These are phyloP conservation scores for Halichoeres trimaculatus DNA, from an alignment of 2,113 vertebrate species.

Conservation along the genomic window DNA sequence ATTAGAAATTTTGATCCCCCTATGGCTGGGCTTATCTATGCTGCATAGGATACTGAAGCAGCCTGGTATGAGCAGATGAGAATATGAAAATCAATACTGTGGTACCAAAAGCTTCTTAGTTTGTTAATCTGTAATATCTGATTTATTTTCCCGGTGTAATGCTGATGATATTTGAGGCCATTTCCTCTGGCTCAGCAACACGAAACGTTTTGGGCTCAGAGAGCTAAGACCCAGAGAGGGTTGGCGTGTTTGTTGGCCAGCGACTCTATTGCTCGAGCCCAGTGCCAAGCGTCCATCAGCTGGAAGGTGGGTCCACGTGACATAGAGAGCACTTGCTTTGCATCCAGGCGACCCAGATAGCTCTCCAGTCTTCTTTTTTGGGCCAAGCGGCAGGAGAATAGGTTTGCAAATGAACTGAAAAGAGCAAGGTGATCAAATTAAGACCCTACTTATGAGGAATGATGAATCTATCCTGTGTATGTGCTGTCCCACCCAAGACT, in stretches of 20 bases:
- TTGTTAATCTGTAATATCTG: slow-evolving; percentile 55
- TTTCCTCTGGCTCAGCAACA: slow-evolving; percentile 48
- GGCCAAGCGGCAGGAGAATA: slow-evolving; percentile 77
- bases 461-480: slow-evolving; percentile 56
- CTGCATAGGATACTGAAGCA: neutral
- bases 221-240: slow-evolving; percentile 27
- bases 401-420: slow-evolving; percentile 66
- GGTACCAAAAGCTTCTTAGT: slow-evolving; percentile 45
- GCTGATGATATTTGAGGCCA: slow-evolving; percentile 57
- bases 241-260: slow-evolving; percentile 20
- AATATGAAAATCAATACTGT: slow-evolving; percentile 47
- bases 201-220: slow-evolving; percentile 26
- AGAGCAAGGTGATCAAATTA: slow-evolving; percentile 76
- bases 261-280: slow-evolving; percentile 8
- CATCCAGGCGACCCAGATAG: slow-evolving; percentile 72
- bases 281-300: slow-evolving; percentile 48
- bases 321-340: slow-evolving; percentile 21
- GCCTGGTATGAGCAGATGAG: slow-evolving; percentile 13
- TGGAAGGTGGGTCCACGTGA: slow-evolving; percentile 52
- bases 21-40: neutral
- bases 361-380: slow-evolving; percentile 64
- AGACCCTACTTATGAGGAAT: slow-evolving; percentile 72
- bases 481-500: slow-evolving; percentile 46
- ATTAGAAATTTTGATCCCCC: too few relatives aligned
- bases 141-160: slow-evolving; percentile 44